phyloP scores from a whole-genome alignment of 2,113 vertebrate genomes.

The Dissostichus mawsoni region DNA sequence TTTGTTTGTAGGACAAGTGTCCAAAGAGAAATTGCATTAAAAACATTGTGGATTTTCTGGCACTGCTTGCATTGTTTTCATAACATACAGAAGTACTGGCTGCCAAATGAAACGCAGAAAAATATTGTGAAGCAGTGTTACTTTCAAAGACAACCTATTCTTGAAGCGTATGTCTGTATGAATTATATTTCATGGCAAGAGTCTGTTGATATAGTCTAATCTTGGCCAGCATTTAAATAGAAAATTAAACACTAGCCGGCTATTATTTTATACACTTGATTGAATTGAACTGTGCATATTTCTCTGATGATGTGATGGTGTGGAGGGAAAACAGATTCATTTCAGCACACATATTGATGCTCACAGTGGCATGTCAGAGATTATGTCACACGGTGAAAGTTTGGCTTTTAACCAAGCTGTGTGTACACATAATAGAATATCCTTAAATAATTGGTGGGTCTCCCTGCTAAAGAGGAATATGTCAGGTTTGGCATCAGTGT shows the following conservation, averaged over 20 bases:
- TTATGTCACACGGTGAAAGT: constrained; percentile 42
- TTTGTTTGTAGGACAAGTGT: constrained; percentile 27
- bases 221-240: constrained; percentile 23
- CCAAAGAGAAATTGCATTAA: constrained; percentile 20
- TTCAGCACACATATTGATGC: constrained; percentile 36
- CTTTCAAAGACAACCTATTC: constrained; percentile 28
- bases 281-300: constrained; percentile 22
- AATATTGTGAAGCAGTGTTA: constrained; percentile 38
- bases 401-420: constrained; percentile 57
- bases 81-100: constrained; percentile 23
- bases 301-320: constrained; percentile 7
- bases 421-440: constrained; percentile 54
- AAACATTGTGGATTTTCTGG: constrained; percentile 41
- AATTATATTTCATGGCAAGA: constrained; percentile 36
- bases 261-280: constrained; percentile 33
- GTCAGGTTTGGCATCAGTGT: constrained; percentile 84
- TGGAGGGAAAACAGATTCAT: constrained; percentile 32
- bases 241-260: constrained; percentile 17
- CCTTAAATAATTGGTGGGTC: constrained; percentile 59
- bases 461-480: constrained; percentile 65
- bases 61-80: constrained; percentile 28
- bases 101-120: constrained; percentile 39
- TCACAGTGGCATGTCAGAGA: constrained; percentile 37
- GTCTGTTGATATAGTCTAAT: constrained; percentile 4
- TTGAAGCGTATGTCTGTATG: constrained; percentile 19